Base-by-base conservation (phyloP, 1,140 invertebrate species). In the Drosophila repletoides region DNA sequence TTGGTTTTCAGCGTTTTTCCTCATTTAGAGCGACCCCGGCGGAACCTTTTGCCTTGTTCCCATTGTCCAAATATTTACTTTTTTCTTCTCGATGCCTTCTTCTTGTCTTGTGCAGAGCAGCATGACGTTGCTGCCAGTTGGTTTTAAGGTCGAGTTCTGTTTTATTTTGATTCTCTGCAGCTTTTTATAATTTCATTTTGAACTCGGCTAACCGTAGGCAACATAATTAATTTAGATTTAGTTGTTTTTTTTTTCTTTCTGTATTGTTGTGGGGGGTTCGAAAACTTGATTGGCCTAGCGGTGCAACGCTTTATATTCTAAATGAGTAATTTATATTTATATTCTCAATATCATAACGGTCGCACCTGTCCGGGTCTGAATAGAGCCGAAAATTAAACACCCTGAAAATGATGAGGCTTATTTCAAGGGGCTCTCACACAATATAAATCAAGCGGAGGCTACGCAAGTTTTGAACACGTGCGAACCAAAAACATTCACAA, bases 11-110 rank as follows among this genome's bases (percentile, higher is more conserved):
- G 59, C 52, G 63, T 68, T 79, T 79, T 79, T 76, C 75, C 59
- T 38, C 33, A 55, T 41, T 65, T 51, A 59, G 41, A 69, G 59
- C 58, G 59, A 58, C 43, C 56, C 46, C 33, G 36, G 60, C 53
- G 56, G 58, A 63, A 67, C 58, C 46, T 61, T 74, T 74, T 79
- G 75, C 48, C 65, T 63, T 80, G 63, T 74, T 71, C 59, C 38
- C 74, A 83, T 83, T 83, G 79, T 84, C 79, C 79, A 86, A 83
- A 83, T 84, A 83, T 83, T 83, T 83, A 52, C 68, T 79, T 73
- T 81, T 65, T 65, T 56, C 76, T n/a, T n/a, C n/a, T n/a, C n/a
- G n/a, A n/a, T n/a, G n/a, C n/a, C n/a, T n/a, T n/a, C n/a, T n/a
- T n/a, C 69, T 53, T 48, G 55, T 41, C 56, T 41, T 59, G 38